A percentile compares a stretch with the other conserved stretches of the same genome.
phyloP scores from a whole-genome alignment of 2,113 vertebrate species.

The Triplophysa tibetana region DNA sequence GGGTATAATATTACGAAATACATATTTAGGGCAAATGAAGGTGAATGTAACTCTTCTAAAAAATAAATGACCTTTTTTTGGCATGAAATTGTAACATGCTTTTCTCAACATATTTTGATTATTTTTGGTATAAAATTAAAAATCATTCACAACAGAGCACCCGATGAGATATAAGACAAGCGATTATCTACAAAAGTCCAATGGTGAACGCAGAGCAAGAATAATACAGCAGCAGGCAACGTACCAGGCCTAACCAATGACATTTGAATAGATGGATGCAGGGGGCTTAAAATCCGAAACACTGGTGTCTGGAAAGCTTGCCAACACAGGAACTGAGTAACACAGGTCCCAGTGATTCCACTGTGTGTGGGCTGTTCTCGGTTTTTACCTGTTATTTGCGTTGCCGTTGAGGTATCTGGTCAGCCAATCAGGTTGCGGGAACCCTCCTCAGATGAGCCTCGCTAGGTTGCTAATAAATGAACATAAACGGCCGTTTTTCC shows the following conservation, averaged over 20 bases:
- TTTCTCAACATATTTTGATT: neutral
- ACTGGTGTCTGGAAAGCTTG: neutral
- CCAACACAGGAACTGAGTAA: slow-evolving; percentile 11
- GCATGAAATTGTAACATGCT: neutral
- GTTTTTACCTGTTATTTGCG: slow-evolving; percentile 22
- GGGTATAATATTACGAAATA: no score
- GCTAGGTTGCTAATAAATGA: slow-evolving; percentile 61
- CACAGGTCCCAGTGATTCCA: slow-evolving; percentile 19
- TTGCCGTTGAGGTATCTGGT: slow-evolving; percentile 25
- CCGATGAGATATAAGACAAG: neutral
- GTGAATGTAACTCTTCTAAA: no score
- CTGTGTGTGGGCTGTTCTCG: slow-evolving; percentile 17
- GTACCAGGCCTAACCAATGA: neutral
- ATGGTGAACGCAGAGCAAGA: neutral
- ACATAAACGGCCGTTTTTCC: slow-evolving; percentile 67
- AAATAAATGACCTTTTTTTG: neutral
- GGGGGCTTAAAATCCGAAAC: neutral
- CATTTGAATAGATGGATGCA: slow-evolving; percentile 16
- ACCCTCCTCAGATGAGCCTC: slow-evolving; percentile 48
- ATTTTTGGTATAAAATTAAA: neutral
- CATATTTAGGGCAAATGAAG: neutral
- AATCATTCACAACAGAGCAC: neutral
- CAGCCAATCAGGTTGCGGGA: slow-evolving; percentile 23
- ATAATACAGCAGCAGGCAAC: neutral
- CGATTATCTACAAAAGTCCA: neutral